These are phyloP conservation scores for Cryptus viduatorius DNA, from an alignment of 2,888 invertebrate species.

Conservation along the genomic window DNA sequence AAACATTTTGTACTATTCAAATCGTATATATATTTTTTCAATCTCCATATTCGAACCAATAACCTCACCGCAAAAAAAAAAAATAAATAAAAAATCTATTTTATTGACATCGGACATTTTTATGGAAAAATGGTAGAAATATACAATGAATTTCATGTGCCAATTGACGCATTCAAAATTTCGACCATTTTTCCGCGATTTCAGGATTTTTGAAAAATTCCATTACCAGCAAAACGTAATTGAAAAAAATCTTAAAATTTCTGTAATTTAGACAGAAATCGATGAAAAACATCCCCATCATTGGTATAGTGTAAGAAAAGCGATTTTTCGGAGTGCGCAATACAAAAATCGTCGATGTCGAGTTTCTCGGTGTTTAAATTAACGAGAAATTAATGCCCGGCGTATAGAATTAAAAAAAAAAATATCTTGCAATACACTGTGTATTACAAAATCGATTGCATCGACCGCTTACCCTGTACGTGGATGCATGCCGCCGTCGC, in stretches of 20 bases:
- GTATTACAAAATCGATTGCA: slow-evolving; percentile 25
- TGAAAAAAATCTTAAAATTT: too few relatives aligned
- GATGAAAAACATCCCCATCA: background rate
- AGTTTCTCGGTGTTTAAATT: background rate
- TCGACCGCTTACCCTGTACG: slow-evolving; percentile 47
- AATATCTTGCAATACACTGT: slow-evolving; percentile 3
- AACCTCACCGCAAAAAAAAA: too few relatives aligned
- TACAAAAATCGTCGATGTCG: background rate
- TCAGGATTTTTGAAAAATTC: too few relatives aligned
- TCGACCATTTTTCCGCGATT: too few relatives aligned
- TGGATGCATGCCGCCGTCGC: slow-evolving; percentile 34
- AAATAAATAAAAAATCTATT: too few relatives aligned
- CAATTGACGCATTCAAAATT: too few relatives aligned
- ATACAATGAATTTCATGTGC: too few relatives aligned
- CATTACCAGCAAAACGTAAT: too few relatives aligned
- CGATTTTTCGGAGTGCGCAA: background rate
- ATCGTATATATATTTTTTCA: too few relatives aligned
- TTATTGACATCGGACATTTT: too few relatives aligned
- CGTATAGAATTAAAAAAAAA: background rate
- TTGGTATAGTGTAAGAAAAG: background rate
- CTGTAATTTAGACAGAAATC: background rate
- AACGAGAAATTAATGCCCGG: background rate
- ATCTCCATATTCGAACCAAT: too few relatives aligned
- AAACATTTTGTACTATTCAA: background rate
- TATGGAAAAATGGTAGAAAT: too few relatives aligned